Evolutionary conservation across 1,140 invertebrate genomes (phyloP), one percentile per base, ranked within the genome.

Genomic region (Homalodisca vitripennis): DNA sequence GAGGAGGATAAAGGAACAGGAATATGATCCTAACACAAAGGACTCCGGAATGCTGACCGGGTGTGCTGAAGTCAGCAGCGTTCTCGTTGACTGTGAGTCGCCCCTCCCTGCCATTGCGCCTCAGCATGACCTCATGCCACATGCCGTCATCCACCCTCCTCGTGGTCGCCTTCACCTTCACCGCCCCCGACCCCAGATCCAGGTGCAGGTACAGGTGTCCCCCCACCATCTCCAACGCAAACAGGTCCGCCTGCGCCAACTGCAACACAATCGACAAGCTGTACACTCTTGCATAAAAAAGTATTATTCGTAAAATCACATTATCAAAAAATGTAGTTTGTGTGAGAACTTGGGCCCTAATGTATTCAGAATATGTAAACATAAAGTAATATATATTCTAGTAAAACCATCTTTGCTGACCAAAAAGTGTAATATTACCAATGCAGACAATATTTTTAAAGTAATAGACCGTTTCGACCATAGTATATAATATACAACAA

Each of bases 201-300:
- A 96, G 81, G 72, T 98, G 91, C 17, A 98, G 86, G 78, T 94
- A 97, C 60, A 98, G 86, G 77, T 98, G 92, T 0, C 96, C 95
- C 71, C 94, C 93, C 46, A 98, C 85, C 70, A 98, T 84, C 80
- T 99, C 97, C 72, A 99, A 88, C 12, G 95, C 95, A 77, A 98
- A 95, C 53, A 97, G 86, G 78, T 98, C 94, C 55, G 89, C 86
- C 88, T 94, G 82, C 1, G 55, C 55, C 55, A 60, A 24, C 55
- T 60, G 26, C 6, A 60, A 60, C 20, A 48, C 29, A 68, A 27
- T 24, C n/a, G n/a, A n/a, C n/a, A n/a, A n/a, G n/a, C n/a, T n/a
- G n/a, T n/a, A n/a, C n/a, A n/a, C n/a, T n/a, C n/a, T n/a, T n/a
- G n/a, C n/a, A n/a, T n/a, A n/a, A n/a, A n/a, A n/a, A n/a, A n/a